Percentiles rank a stretch among this genome's conserved stretches.
phyloP scores from a whole-genome alignment of 2,113 vertebrate species.

The Atlantisia rogersi region DNA sequence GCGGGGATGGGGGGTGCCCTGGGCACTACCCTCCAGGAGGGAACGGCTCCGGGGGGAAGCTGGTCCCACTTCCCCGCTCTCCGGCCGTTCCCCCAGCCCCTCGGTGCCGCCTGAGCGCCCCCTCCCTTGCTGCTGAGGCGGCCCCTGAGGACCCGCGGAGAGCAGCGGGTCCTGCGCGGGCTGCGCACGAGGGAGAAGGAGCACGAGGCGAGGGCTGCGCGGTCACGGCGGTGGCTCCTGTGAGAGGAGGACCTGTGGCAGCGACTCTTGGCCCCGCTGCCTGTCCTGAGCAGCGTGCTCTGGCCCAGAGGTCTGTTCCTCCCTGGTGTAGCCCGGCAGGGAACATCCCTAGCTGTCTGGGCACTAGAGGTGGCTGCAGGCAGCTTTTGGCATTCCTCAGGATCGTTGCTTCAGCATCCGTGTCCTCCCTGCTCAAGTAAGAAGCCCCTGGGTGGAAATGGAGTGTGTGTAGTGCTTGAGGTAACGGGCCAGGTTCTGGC shows the following conservation, averaged over 20 bases:
- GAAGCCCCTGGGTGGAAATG: neutral
- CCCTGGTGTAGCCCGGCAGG: too few species aligned
- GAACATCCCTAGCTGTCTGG: neutral
- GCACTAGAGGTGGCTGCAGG: neutral
- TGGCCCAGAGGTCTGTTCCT: accelerated
- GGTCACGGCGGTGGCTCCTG: accelerated
- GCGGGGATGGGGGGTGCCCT: too few species aligned
- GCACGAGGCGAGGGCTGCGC: neutral
- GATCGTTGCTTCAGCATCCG: neutral
- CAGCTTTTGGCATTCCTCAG: too few species aligned
- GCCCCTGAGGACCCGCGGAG: accelerated
- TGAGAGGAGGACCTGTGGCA: accelerated
- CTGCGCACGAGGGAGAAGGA: neutral
- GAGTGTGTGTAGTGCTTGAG: neutral
- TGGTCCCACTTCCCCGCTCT: accelerated
- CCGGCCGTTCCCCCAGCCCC: accelerated
- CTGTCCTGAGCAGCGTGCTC: accelerated
- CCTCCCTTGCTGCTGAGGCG: accelerated
- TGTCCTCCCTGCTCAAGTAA: accelerated
- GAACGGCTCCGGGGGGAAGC: accelerated
- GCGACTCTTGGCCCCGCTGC: accelerated
- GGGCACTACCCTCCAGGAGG: accelerated
- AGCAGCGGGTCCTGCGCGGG: too few species aligned
- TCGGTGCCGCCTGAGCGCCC: accelerated
- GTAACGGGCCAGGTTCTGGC: too few species aligned